These are phyloP conservation scores for Dendrophyllia cribrosa DNA, from an alignment of 64 coral and sea anemone genomes.

Conservation along the genomic window DNA sequence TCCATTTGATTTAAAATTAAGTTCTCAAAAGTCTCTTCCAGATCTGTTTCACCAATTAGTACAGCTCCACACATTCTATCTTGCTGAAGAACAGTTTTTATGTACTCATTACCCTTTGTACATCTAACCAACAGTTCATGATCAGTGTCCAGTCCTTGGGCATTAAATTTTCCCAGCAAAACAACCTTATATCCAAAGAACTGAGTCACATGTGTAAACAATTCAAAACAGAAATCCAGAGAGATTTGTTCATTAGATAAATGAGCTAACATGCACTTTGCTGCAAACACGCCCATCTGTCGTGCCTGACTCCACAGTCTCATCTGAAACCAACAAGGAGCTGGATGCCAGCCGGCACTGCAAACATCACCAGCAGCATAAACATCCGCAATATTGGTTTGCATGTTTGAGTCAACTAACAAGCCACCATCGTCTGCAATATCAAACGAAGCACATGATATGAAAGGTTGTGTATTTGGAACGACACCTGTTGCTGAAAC, in stretches of 20 bases:
- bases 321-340: constrained; percentile 94
- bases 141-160: constrained; percentile 75
- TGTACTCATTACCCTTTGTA: constrained; percentile 82
- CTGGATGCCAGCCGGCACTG: constrained; percentile 82
- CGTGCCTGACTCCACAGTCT: constrained; percentile 95
- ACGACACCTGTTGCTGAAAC: constrained; percentile 96
- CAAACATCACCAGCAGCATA: constrained; percentile 95
- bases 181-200: constrained; percentile 99
- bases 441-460: constrained; percentile 45
- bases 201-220: constrained; percentile 91
- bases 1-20: constrained; percentile 97
- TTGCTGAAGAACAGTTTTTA: constrained; percentile 88
- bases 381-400: constrained; percentile 76
- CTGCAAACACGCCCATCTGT: constrained; percentile 94
- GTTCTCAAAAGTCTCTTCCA: constrained; percentile 99
- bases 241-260: constrained; percentile 60
- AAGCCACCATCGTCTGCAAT: constrained; percentile 88
- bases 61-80: constrained; percentile 90
- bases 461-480: constrained; percentile 73
- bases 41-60: constrained; percentile 94
- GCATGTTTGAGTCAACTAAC: constrained; percentile 85
- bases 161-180: constrained; percentile 89
- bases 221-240: constrained; percentile 95
- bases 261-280: constrained; percentile 85
- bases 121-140: constrained; percentile 82